Evolutionary conservation across 2,888 invertebrate species (phyloP), one percentile per base, ranked within the genome.

Genomic region (Calameuta pallipes): DNA sequence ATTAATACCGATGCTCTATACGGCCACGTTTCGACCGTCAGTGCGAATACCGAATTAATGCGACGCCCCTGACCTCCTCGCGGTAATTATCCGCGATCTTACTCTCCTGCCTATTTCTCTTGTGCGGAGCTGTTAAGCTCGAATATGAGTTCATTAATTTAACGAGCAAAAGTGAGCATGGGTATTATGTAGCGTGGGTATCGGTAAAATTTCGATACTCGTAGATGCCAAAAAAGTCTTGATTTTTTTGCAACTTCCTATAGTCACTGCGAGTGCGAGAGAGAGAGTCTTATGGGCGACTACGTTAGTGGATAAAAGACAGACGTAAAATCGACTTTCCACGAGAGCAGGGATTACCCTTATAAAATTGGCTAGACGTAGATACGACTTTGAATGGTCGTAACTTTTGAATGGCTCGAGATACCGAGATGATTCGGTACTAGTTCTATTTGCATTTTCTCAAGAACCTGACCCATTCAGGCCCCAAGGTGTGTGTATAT

Each of bases 1-100:
- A 86, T 86, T 86, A 86, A 86, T 86, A 86, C 85, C 85, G 84
- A 86, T 84, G 85, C 86, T 84, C 41, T 76, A 13, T 31, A 71
- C 71, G 33, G 33, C 71, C 71, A 6, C 71, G 34, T 71, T 34
- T 71, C 71, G 71, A 37, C 69, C n/a, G 34, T 13, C 80, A 74
- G 74, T 78, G 80, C 80, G 80, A 82, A 81, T 80, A 80, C 80
- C 80, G 78, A 82, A 81, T 83, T 83, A 81, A 83, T 82, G 80
- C 79, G 76, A 75, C 75, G 80, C 74, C 78, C 80, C 73, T 84
- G 82, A 83, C 83, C 81, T 77, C 80, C 79, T 81, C 83, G 73
- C 34, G 80, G 84, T 81, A 84, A 82, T 84, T 83, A 85, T 82
- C 80, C 80, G 41, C 70, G 70, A 78, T 75, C 78, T 75, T 75